Percentiles rank a stretch among this genome's conserved stretches.
phyloP scores from a whole-genome alignment of 2,113 vertebrate genomes.

The Ia io region DNA sequence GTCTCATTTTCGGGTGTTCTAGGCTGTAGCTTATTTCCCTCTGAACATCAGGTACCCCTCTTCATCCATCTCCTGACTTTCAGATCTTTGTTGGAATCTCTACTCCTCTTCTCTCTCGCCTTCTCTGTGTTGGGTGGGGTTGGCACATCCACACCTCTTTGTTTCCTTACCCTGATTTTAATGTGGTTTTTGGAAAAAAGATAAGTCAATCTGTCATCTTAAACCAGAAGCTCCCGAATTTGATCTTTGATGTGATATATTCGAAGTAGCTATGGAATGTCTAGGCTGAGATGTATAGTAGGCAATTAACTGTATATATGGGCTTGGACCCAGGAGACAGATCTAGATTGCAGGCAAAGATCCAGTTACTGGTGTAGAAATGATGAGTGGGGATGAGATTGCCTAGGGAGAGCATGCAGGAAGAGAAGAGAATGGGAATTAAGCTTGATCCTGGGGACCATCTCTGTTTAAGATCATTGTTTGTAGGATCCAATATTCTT shows the following conservation, averaged over 20 bases:
- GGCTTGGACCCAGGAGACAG: neutral
- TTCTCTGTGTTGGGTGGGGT: neutral
- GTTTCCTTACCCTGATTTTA: neutral
- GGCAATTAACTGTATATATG: neutral
- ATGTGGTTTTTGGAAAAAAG: neutral
- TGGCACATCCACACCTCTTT: neutral
- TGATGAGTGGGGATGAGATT: neutral
- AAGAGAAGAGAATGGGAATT: neutral
- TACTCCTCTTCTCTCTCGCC: neutral
- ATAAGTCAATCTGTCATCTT: neutral
- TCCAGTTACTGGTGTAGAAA: neutral
- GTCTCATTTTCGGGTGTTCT: neutral
- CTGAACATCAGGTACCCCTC: neutral
- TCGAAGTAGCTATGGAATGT: neutral
- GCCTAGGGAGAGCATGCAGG: neutral
- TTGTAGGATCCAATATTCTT: neutral
- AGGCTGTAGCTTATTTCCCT: neutral
- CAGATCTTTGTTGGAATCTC: neutral
- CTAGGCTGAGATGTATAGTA: neutral
- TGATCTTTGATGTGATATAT: neutral
- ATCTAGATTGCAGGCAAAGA: neutral
- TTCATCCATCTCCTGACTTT: neutral
- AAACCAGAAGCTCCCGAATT: neutral
- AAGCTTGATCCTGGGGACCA: neutral
- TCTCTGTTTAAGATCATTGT: neutral